Conservation (phyloP, 2,888 invertebrate species). For the Myopa testacea region DNA sequence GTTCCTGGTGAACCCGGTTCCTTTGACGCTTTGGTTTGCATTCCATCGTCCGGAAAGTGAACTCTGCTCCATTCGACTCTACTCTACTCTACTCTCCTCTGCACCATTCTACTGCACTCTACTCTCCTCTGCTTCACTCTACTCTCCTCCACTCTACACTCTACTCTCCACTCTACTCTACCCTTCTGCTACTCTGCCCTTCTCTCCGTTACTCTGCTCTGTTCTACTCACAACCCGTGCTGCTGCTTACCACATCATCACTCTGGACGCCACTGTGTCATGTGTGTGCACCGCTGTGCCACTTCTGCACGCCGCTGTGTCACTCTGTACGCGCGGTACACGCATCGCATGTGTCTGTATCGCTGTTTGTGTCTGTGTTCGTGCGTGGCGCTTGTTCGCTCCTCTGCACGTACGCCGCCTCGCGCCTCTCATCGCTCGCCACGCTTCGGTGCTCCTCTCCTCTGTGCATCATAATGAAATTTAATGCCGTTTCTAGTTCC, state of each 20-base stretch:
- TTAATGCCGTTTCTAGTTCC: conserved; percentile 16
- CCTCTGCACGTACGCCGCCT: neutral
- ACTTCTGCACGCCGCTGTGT: no score
- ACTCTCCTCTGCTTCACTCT: no score
- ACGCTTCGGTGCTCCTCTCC: neutral
- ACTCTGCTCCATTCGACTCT: no score
- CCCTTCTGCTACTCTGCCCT: no score
- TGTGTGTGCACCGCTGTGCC: neutral
- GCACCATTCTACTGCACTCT: no score
- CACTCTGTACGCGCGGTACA: neutral
- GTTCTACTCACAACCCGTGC: neutral
- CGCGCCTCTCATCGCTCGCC: no score
- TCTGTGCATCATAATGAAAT: conserved; percentile 21
- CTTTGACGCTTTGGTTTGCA: neutral
- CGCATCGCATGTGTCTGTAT: neutral
- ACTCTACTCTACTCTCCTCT: no score
- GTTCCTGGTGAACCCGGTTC: neutral
- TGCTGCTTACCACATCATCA: neutral
- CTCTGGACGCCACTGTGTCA: neutral
- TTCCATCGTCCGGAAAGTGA: neutral
- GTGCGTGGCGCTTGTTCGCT: no score
- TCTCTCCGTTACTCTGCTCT: no score
- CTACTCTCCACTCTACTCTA: no score
- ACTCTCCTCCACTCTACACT: no score
- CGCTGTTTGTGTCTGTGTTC: neutral